Evolutionary conservation across 2,797 vertebrate species (phyloP).

Genomic region (Arrhamphus sclerolepis): DNA sequence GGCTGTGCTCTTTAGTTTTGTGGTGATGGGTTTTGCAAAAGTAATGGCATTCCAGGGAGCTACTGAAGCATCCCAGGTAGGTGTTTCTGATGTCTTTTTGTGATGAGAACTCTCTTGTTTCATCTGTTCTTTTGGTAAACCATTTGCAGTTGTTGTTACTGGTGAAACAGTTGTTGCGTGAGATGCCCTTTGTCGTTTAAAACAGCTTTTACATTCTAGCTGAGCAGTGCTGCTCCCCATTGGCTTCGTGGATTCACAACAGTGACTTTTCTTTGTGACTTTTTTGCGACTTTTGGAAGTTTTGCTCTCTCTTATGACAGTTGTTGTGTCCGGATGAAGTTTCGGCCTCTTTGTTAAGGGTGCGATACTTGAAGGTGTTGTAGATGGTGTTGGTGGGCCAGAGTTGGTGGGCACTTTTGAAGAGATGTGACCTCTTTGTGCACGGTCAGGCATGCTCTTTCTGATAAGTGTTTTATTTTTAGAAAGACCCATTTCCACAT

Average conservation of each 20-base stretch:
- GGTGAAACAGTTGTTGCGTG: constrained; percentile 1
- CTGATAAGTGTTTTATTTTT: constrained; percentile 14
- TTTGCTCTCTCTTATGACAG: constrained; percentile 1
- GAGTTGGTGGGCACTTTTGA: constrained; percentile 2
- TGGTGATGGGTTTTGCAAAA: not conserved
- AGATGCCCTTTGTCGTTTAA: constrained; percentile 4
- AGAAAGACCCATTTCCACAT: not conserved
- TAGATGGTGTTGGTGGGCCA: constrained; percentile 13
- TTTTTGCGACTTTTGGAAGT: constrained; percentile 12
- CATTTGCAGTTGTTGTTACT: constrained; percentile 1
- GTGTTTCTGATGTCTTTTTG: constrained; percentile 17
- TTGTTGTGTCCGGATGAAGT: not conserved
- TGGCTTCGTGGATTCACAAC: constrained; percentile 27
- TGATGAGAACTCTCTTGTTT: not conserved
- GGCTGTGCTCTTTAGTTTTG: constrained; percentile 7
- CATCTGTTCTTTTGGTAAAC: constrained; percentile 2
- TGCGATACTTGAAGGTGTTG: constrained; percentile 7
- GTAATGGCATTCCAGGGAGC: constrained; percentile 7
- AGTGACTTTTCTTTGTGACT: constrained; percentile 8
- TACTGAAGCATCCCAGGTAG: constrained; percentile 3
- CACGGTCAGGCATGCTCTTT: not conserved
- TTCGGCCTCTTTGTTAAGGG: constrained; percentile 13
- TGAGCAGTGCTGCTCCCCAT: constrained; percentile 30
- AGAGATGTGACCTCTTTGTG: constrained; percentile 2
- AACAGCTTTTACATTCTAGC: constrained; percentile 37